Percentiles rank a stretch among this genome's conserved stretches.
Conservation (phyloP, 2,113 vertebrate species). For the Gorsachius goisagi region DNA sequence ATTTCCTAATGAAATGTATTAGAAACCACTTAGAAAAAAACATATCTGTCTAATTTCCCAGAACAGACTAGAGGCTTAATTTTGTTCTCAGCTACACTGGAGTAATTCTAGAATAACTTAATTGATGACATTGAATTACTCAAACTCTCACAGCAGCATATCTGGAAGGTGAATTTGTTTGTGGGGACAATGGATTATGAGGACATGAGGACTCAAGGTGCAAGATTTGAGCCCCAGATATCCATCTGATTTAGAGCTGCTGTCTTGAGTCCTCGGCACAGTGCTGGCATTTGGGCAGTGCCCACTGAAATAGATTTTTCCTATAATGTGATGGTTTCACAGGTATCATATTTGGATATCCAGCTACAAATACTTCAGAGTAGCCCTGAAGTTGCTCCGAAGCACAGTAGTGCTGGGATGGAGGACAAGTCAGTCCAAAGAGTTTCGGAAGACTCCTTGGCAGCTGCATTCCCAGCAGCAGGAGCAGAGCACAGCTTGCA, state of each 20-base stretch:
- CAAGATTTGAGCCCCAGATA: neutral
- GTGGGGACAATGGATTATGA: neutral
- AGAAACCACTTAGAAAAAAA: conserved; percentile 43
- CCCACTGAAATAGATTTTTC: neutral
- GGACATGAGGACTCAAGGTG: neutral
- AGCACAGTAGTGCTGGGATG: neutral
- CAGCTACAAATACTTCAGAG: neutral
- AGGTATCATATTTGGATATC: neutral
- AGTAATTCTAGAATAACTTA: conserved; percentile 59
- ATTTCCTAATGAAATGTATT: conserved; percentile 48
- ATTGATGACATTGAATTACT: conserved; percentile 42
- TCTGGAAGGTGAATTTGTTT: conserved; percentile 20
- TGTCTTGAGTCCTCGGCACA: neutral
- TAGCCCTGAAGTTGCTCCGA: neutral
- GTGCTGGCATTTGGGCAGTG: neutral
- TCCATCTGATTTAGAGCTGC: neutral
- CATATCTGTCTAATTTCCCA: conserved; percentile 53
- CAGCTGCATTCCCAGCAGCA: neutral
- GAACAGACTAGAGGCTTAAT: conserved; percentile 50
- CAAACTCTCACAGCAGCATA: neutral
- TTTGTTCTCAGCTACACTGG: conserved; percentile 41
- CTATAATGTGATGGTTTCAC: neutral
- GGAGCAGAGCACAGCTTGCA: conserved; percentile 4
- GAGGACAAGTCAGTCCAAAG: neutral
- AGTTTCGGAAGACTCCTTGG: neutral